Evolutionary conservation across 2,113 vertebrate species (phyloP), one percentile per base, ranked within the genome.

Genomic region (Setophaga petechia): DNA sequence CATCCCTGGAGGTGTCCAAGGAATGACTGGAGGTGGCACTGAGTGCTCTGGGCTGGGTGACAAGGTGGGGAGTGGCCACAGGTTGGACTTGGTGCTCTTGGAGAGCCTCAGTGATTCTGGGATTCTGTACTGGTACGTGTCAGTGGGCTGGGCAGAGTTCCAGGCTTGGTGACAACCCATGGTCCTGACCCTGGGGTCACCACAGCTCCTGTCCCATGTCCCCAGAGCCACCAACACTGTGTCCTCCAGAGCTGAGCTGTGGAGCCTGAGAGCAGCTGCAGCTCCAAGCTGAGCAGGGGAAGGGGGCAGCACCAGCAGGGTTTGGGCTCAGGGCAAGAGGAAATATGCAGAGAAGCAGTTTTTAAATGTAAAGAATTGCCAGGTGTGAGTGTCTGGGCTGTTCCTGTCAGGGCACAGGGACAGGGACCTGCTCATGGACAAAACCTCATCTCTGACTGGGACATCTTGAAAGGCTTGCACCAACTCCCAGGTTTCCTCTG

Each of bases 151-250:
- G 33, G 62, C 77, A 89, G 71, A 8, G 39, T 28, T 10, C 8
- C 1, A 43, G 11, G 75, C 44, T 65, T 22, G 33, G 55, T 3
- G 0, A 17, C 13, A 10, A 3, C 79, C 43, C 1, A 0, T 5
- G 2, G 28, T 25, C 49, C 71, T 5, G 2, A 7, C 21, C 28
- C 62, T 12, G 6, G 10, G 35, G 51, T 63, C 25, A 31, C 57
- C 68, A 9, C 6, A 39, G 55, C 58, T 51, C 57, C 72, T 37
- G 27, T 43, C 73, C 23, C 3, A 0, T 14, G 71, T n/a, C 66
- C 89, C 62, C 11, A 2, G 46, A 71, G 81, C 77, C 82, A 39
- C 66, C 21, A 3, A 6, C 25, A 6, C 33, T 17, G 19, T 2
- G 46, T 5, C 37, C 62, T 51, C 14, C 81, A 9, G 18, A 22